Conservation (phyloP, 2,797 vertebrate genomes). For the Chromis chromis region DNA sequence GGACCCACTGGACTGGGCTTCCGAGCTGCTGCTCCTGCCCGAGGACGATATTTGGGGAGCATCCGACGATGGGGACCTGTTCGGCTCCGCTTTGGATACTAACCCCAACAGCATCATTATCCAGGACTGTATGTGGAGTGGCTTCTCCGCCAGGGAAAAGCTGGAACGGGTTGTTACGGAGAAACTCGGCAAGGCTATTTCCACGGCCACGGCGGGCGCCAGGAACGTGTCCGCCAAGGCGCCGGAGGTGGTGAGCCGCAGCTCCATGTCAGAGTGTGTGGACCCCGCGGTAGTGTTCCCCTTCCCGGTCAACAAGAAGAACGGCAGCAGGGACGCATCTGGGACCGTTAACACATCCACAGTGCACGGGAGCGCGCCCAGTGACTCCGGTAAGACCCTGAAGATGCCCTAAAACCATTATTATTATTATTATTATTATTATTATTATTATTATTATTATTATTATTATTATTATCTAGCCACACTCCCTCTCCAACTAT, state of each 20-base stretch:
- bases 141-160: slow-evolving; percentile 95
- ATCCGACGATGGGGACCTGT: slow-evolving; percentile 85
- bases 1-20: slow-evolving; percentile 92
- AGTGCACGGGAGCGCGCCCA: slow-evolving; percentile 80
- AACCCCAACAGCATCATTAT: slow-evolving; percentile 94
- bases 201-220: slow-evolving; percentile 61
- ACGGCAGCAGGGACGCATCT: slow-evolving; percentile 67
- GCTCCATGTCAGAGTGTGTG: slow-evolving; percentile 90
- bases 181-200: slow-evolving; percentile 88
- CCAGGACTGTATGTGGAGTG: slow-evolving; percentile 99
- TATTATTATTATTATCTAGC: slow-evolving; percentile 1
- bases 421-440: background rate
- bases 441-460: background rate
- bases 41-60: slow-evolving; percentile 92
- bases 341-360: slow-evolving; percentile 58
- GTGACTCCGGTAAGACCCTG: slow-evolving; percentile 91
- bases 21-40: slow-evolving; percentile 90
- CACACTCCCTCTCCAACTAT: no score
- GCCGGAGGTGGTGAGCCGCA: slow-evolving; percentile 81
- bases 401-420: slow-evolving; percentile 28
- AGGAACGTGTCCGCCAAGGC: slow-evolving; percentile 68
- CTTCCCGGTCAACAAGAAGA: slow-evolving; percentile 91
- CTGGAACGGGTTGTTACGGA: slow-evolving; percentile 93
- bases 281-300: slow-evolving; percentile 94
- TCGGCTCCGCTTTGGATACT: slow-evolving; percentile 89